Evolutionary conservation across 2,113 vertebrate species (phyloP).

Genomic region (Nothoprocta pentlandii): DNA sequence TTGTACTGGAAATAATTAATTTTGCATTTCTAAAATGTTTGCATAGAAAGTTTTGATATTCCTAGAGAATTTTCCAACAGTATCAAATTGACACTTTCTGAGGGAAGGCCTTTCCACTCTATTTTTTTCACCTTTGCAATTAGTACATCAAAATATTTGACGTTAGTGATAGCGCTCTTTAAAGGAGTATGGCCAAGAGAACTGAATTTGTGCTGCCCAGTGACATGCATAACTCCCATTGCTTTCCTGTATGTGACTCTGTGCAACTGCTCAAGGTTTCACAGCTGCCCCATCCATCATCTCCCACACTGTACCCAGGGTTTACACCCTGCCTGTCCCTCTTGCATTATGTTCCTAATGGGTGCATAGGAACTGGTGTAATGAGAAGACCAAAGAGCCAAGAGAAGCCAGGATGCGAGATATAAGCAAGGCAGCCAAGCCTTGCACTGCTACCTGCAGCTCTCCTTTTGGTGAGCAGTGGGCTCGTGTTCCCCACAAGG

Average conservation of each 20-base stretch:
- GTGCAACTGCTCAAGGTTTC: not conserved
- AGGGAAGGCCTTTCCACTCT: not conserved
- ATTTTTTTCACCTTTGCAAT: not conserved
- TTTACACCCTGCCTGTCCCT: not conserved
- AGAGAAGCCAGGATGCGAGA: not conserved
- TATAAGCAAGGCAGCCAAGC: not conserved
- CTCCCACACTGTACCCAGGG: not conserved
- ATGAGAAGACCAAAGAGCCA: not conserved
- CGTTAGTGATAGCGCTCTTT: not conserved
- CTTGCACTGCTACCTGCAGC: not conserved
- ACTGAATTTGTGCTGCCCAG: not conserved
- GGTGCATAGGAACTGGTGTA: not conserved
- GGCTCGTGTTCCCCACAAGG: not conserved
- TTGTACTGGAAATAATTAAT: not conserved
- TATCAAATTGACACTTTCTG: not conserved
- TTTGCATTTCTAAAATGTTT: not conserved
- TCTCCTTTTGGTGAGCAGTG: not conserved
- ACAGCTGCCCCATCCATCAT: not conserved
- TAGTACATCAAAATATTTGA: not conserved
- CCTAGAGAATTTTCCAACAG: not conserved
- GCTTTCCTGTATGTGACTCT: not conserved
- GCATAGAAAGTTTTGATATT: not conserved
- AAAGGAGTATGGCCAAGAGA: not conserved
- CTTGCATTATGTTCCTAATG: not conserved
- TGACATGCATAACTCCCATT: fast-evolving